A percentile compares a stretch with the other conserved stretches of the same genome.
Evolutionary conservation across 2,888 invertebrate species (phyloP).

Genomic region (Rhopalosiphum nymphaeae): DNA sequence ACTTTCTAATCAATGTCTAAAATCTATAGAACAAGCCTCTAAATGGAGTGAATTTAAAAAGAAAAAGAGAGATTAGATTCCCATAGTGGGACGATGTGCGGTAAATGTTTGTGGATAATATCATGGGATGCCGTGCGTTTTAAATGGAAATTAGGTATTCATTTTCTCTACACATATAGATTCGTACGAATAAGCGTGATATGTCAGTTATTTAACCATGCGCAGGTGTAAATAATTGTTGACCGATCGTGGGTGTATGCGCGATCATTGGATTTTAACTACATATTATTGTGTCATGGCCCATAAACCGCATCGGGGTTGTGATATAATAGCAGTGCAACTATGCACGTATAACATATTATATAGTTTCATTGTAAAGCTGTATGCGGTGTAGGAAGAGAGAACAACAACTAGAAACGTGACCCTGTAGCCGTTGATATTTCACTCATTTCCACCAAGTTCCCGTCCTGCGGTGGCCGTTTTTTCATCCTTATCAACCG

Average conservation of each 20-base stretch:
- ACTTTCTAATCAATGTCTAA: slow-evolving; percentile 29
- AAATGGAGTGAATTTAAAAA: slow-evolving; percentile 40
- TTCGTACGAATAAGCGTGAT: not conserved
- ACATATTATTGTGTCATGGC: not conserved
- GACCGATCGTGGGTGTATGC: slow-evolving; percentile 21
- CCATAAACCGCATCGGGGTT: slow-evolving; percentile 22
- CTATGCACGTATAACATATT: not conserved
- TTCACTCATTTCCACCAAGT: not conserved
- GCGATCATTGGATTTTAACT: slow-evolving; percentile 20
- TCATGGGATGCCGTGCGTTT: not conserved
- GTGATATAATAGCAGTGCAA: not conserved
- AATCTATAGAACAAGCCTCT: not conserved
- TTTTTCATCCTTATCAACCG: slow-evolving; percentile 12
- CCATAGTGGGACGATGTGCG: slow-evolving; percentile 22
- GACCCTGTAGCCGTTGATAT: slow-evolving; percentile 11
- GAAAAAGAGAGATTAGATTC: slow-evolving; percentile 30
- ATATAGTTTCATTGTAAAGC: slow-evolving; percentile 18
- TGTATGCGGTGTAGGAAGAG: not conserved
- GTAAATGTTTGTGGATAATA: slow-evolving; percentile 32
- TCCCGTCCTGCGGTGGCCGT: not conserved
- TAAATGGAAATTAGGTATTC: slow-evolving; percentile 50
- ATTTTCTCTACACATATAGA: slow-evolving; percentile 23
- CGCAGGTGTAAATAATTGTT: not conserved
- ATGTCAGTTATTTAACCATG: slow-evolving; percentile 15
- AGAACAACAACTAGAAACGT: slow-evolving; percentile 28